Evolutionary conservation across 2,888 invertebrate species (phyloP).

Genomic region (Spodoptera exigua): DNA sequence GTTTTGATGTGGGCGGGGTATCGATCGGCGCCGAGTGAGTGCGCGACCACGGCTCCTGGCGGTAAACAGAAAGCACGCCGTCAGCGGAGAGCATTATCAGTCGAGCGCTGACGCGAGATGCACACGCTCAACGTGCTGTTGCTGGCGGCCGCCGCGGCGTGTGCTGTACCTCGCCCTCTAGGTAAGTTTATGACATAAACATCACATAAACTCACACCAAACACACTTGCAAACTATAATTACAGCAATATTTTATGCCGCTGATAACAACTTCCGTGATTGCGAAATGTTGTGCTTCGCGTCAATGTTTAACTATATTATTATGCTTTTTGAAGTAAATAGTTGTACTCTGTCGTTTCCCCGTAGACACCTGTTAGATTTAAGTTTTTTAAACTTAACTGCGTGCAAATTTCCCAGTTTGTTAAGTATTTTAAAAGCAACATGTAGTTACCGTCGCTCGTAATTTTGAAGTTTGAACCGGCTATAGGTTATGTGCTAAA

Average conservation of each 20-base stretch:
- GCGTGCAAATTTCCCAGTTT: not conserved
- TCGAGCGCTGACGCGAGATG: constrained; percentile 66
- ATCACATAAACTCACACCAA: constrained; percentile 12
- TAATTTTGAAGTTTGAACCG: no score
- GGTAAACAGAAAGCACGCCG: constrained; percentile 73
- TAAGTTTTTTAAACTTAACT: not conserved
- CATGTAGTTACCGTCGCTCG: not conserved
- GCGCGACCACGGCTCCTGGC: constrained; percentile 67
- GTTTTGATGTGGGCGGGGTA: constrained; percentile 84
- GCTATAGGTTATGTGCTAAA: no score
- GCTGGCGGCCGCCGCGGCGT: constrained; percentile 68
- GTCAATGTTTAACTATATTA: constrained; percentile 12
- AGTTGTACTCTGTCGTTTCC: not conserved
- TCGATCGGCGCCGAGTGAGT: constrained; percentile 82
- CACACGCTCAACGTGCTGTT: constrained; percentile 68
- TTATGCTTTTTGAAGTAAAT: constrained; percentile 9
- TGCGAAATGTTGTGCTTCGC: constrained; percentile 42
- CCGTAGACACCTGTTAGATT: constrained; percentile 68
- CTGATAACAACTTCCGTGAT: constrained; percentile 63
- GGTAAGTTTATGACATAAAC: constrained; percentile 67
- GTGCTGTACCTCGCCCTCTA: constrained; percentile 71
- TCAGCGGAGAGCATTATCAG: constrained; percentile 52
- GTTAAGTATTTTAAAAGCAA: not conserved
- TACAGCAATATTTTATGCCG: constrained; percentile 32
- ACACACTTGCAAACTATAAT: constrained; percentile 9